Conservation (phyloP, 2,888 invertebrate species). For the Nycteola revayana region DNA sequence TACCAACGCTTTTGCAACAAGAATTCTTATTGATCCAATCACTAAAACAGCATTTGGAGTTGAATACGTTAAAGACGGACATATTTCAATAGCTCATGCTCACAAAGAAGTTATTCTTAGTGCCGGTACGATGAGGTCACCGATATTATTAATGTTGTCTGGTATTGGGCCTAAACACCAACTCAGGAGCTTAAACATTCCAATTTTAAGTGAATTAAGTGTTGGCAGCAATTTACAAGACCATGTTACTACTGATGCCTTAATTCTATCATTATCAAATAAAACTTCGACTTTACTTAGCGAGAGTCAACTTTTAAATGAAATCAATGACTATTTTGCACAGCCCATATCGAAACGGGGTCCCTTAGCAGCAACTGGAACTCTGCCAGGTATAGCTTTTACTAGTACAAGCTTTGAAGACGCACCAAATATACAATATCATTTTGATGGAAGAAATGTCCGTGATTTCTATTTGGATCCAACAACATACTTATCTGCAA, state of each 20-base stretch:
- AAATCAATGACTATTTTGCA: constrained; percentile 65
- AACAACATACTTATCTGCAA: constrained; percentile 65
- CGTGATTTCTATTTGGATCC: constrained; percentile 83
- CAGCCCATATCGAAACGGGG: constrained; percentile 65
- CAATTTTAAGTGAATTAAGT: constrained; percentile 83
- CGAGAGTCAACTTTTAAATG: constrained; percentile 57
- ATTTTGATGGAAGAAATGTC: constrained; percentile 83
- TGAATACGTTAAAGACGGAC: constrained; percentile 61
- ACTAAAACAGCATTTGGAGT: constrained; percentile 72
- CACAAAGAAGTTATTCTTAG: constrained; percentile 84
- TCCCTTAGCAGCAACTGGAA: constrained; percentile 78
- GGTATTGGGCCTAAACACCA: constrained; percentile 84
- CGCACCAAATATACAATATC: constrained; percentile 85
- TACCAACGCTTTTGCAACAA: constrained; percentile 77
- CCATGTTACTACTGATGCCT: constrained; percentile 85
- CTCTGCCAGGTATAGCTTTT: constrained; percentile 82
- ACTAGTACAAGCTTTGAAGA: constrained; percentile 79
- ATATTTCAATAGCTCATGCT: constrained; percentile 65
- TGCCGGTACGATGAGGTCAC: constrained; percentile 83
- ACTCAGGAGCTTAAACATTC: constrained; percentile 71
- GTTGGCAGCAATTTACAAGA: constrained; percentile 90
- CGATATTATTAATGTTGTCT: constrained; percentile 84
- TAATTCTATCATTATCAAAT: constrained; percentile 71
- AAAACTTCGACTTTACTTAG: constrained; percentile 73
- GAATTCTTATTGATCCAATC: constrained; percentile 82